phyloP scores from a whole-genome alignment of 2,888 invertebrate species.

The Hemicrepidius hirtus region DNA sequence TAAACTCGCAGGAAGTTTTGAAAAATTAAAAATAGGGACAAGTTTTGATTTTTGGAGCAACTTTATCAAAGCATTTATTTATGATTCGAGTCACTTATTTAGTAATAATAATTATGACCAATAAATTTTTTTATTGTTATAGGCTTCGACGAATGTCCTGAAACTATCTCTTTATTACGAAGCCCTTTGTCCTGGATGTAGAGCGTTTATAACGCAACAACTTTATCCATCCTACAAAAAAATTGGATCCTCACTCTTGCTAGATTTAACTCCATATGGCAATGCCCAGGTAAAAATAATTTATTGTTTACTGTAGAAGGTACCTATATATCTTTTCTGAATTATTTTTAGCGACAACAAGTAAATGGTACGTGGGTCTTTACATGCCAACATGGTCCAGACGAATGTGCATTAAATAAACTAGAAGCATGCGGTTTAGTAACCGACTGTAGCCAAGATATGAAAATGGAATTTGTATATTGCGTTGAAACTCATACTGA shows the following conservation, averaged over 20 bases:
- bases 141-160: too few species aligned
- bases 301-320: conserved; percentile 22
- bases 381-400: conserved; percentile 73
- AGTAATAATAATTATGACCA: too few species aligned
- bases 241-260: conserved; percentile 40
- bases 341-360: conserved; percentile 37
- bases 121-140: too few species aligned
- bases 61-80: too few species aligned
- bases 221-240: conserved; percentile 64
- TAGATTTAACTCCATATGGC: conserved; percentile 73
- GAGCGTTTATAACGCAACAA: conserved; percentile 70
- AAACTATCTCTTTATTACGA: conserved; percentile 74
- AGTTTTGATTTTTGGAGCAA: too few species aligned
- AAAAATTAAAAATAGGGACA: too few species aligned
- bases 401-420: conserved; percentile 73
- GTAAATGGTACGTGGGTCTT: conserved; percentile 61
- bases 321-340: too few species aligned
- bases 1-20: too few species aligned
- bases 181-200: conserved; percentile 73
- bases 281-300: conserved; percentile 71
- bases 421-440: conserved; percentile 72
- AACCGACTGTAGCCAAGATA: conserved; percentile 59
- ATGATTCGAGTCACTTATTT: too few species aligned
- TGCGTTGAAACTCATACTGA: conserved; percentile 67
- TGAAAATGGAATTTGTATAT: conserved; percentile 65